These are phyloP conservation scores for Sardina pilchardus DNA, from an alignment of 2,113 vertebrate species.

Conservation along the genomic window DNA sequence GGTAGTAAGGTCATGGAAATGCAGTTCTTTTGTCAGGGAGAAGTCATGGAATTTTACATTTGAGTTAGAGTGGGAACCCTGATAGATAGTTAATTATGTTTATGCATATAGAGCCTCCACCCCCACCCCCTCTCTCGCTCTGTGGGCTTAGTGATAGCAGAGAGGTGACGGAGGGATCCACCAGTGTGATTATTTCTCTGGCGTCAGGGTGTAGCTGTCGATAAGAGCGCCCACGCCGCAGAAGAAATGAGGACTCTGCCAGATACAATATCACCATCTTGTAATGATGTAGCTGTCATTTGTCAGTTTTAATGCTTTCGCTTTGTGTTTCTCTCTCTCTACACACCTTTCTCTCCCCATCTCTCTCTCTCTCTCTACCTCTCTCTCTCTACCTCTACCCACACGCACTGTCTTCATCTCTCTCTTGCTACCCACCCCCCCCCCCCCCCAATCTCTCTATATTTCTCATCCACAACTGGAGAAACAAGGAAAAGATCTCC, in stretches of 20 bases:
- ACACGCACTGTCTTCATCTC: background rate
- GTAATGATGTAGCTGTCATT: slow-evolving; percentile 22
- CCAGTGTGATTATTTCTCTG: background rate
- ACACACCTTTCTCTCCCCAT: background rate
- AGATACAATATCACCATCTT: slow-evolving; percentile 17
- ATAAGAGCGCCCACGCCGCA: slow-evolving; percentile 29
- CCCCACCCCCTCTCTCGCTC: background rate
- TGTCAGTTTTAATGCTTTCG: slow-evolving; percentile 25
- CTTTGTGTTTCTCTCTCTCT: background rate
- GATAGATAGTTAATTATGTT: slow-evolving; percentile 37
- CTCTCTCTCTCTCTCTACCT: background rate
- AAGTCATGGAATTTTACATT: no score
- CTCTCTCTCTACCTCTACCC: background rate
- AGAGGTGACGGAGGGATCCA: background rate
- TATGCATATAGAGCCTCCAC: slow-evolving; percentile 13
- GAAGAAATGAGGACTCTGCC: background rate
- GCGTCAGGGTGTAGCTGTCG: slow-evolving; percentile 27
- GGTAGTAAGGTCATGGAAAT: no score
- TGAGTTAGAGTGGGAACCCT: no score
- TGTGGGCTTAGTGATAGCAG: background rate
- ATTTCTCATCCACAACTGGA: background rate
- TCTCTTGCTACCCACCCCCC: background rate
- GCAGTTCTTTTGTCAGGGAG: no score
- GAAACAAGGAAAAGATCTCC: background rate
- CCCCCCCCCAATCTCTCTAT: background rate